phyloP scores from a whole-genome alignment of 2,797 vertebrate species.

The Anisognathus igniventris region DNA sequence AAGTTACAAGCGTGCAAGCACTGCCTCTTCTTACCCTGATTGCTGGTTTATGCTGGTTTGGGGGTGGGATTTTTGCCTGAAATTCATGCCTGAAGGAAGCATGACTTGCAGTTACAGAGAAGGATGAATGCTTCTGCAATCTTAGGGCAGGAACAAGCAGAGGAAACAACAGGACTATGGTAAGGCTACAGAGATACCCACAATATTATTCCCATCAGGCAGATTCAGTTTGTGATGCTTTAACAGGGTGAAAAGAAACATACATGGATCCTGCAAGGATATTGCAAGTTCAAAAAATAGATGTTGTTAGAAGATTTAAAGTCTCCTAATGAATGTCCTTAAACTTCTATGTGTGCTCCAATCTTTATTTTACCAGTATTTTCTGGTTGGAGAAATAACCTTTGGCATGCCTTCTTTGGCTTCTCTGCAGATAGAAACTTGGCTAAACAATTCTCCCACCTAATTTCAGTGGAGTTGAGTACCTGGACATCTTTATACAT shows the following conservation, averaged over 20 bases:
- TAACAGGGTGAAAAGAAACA: neutral
- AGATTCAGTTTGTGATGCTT: neutral
- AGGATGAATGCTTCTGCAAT: neutral
- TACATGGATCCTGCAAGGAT: neutral
- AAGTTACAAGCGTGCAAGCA: accelerated
- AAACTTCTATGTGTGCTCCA: neutral
- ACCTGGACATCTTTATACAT: neutral
- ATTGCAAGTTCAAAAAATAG: neutral
- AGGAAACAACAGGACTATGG: neutral
- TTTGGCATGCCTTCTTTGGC: neutral
- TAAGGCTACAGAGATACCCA: neutral
- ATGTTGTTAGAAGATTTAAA: neutral
- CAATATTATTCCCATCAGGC: neutral
- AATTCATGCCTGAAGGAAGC: neutral
- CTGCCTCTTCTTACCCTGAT: neutral
- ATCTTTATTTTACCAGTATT: neutral
- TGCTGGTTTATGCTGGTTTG: neutral
- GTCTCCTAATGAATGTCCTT: neutral
- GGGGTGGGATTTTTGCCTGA: neutral
- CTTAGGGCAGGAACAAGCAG: neutral
- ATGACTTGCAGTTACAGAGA: neutral
- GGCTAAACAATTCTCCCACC: neutral
- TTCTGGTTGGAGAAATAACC: neutral
- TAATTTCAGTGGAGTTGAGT: neutral
- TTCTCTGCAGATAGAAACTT: neutral